A percentile compares a stretch with the other conserved stretches of the same genome.
Evolutionary conservation across 2,797 vertebrate species (phyloP).

Genomic region (Typhlichthys eigenmanni): DNA sequence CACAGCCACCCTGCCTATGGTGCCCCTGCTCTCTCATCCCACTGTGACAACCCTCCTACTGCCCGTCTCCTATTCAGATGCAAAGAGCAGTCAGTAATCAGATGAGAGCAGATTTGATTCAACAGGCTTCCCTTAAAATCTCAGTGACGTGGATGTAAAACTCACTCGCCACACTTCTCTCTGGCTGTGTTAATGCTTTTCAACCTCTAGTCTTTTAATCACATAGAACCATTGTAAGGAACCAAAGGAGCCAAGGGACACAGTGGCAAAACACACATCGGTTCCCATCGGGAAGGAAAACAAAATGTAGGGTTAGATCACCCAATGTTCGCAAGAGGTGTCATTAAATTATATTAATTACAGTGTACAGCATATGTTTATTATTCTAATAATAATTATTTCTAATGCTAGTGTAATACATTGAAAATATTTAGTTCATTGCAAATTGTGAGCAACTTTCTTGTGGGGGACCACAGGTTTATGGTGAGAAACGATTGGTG

Average conservation of each 20-base stretch:
- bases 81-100: constrained; percentile 84
- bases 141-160: constrained; percentile 82
- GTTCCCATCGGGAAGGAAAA: no score
- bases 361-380: no score
- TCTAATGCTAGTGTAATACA: no score
- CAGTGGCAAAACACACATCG: constrained; percentile 45
- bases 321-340: no score
- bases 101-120: constrained; percentile 84
- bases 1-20: constrained; percentile 45
- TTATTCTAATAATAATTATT: no score
- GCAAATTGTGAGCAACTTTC: no score
- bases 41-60: constrained; percentile 65
- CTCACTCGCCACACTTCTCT: constrained; percentile 57
- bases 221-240: constrained; percentile 61
- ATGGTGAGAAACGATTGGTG: not conserved
- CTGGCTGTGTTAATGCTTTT: constrained; percentile 63
- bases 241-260: constrained; percentile 48
- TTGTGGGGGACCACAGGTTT: no score
- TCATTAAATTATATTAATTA: no score
- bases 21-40: constrained; percentile 56
- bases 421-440: not conserved
- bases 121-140: constrained; percentile 81
- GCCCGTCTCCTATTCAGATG: constrained; percentile 81
- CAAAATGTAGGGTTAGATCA: no score
- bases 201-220: constrained; percentile 65